Evolutionary conservation across 2,888 invertebrate species (phyloP).

Genomic region (Amphipyra berbera): DNA sequence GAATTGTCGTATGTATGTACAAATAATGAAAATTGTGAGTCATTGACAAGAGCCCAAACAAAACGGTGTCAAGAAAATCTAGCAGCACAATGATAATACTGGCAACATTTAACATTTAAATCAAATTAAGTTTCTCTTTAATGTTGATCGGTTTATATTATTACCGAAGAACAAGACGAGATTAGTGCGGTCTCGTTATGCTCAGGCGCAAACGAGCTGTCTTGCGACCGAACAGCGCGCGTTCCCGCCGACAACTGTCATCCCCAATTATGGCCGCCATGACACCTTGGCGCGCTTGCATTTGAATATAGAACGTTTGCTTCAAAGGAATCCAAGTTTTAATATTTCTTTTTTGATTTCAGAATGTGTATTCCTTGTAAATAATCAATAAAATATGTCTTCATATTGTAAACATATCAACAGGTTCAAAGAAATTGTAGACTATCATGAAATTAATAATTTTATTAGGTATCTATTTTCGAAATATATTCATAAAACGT

Average conservation of each 20-base stretch:
- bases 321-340: slow-evolving; percentile 67
- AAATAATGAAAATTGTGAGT: neutral
- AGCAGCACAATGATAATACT: slow-evolving; percentile 23
- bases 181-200: slow-evolving; percentile 81
- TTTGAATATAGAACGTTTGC: slow-evolving; percentile 82
- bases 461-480: slow-evolving; percentile 44
- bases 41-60: neutral
- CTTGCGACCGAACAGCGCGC: slow-evolving; percentile 68
- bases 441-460: slow-evolving; percentile 45
- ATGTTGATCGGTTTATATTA: slow-evolving; percentile 75
- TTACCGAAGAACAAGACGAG: slow-evolving; percentile 76
- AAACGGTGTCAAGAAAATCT: slow-evolving; percentile 15
- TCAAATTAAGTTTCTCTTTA: slow-evolving; percentile 75
- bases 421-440: slow-evolving; percentile 49
- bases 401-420: slow-evolving; percentile 56
- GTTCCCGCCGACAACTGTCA: slow-evolving; percentile 82
- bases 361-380: slow-evolving; percentile 58
- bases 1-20: too few species aligned
- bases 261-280: slow-evolving; percentile 85
- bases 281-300: slow-evolving; percentile 85
- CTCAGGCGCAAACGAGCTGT: slow-evolving; percentile 80
- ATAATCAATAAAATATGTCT: slow-evolving; percentile 60
- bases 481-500: slow-evolving; percentile 33
- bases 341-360: slow-evolving; percentile 60
- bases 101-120: slow-evolving; percentile 59